Conservation (phyloP, 35 echinoderm and acorn worm genomes). For the Diadema setosum region DNA sequence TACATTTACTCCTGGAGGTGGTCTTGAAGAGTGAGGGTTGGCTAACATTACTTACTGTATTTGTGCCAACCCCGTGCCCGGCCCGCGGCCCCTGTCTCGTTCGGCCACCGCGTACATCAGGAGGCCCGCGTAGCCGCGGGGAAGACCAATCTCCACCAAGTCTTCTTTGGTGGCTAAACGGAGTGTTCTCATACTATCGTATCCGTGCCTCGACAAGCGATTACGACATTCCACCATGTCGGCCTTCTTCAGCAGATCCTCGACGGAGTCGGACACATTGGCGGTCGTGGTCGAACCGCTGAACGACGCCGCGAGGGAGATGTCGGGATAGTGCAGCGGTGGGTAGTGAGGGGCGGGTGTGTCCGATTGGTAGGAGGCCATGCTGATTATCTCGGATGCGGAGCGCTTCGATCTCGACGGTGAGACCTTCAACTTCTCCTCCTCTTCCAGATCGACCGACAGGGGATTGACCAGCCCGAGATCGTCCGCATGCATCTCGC, state of each 20-base stretch:
- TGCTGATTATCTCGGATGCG: background rate
- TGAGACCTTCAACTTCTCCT: background rate
- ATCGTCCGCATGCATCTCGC: background rate
- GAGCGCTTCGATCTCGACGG: background rate
- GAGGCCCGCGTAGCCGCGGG: background rate
- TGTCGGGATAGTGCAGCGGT: background rate
- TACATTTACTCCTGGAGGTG: too few species aligned
- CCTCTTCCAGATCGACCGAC: background rate
- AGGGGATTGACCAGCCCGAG: background rate
- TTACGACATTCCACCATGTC: background rate
- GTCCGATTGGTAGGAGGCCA: background rate
- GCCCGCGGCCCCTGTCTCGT: background rate
- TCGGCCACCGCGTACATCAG: background rate
- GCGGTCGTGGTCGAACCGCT: background rate
- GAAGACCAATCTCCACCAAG: background rate
- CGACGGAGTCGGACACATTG: background rate
- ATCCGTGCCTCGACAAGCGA: background rate
- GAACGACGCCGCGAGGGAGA: background rate
- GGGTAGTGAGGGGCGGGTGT: background rate
- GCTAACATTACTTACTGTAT: conserved; percentile 23
- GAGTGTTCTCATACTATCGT: background rate
- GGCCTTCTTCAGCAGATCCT: background rate
- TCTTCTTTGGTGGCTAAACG: background rate
- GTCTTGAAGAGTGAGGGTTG: too few species aligned
- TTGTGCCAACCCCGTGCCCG: background rate